Evolutionary conservation across 2,113 vertebrate genomes (phyloP).

Genomic region (Ptilonorhynchus violaceus): DNA sequence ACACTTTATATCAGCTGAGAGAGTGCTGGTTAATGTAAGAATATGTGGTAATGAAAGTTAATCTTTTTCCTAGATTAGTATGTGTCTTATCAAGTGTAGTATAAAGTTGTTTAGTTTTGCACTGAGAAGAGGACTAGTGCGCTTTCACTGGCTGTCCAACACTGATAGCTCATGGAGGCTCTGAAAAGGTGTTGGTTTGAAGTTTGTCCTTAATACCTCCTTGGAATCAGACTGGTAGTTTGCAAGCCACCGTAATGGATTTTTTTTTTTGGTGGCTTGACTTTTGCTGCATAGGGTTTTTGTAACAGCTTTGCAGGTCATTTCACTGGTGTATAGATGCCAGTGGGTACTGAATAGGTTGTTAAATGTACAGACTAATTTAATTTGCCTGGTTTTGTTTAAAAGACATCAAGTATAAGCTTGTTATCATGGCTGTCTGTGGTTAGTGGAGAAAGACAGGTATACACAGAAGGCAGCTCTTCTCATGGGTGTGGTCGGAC

Average conservation of each 20-base stretch:
- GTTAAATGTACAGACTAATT: background rate
- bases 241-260: background rate
- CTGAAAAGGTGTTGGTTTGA: background rate
- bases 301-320: background rate
- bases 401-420: background rate
- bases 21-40: background rate
- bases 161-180: background rate
- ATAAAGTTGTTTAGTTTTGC: background rate
- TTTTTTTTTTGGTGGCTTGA: background rate
- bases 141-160: background rate
- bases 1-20: background rate
- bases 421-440: background rate
- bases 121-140: background rate
- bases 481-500: background rate
- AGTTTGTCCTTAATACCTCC: background rate
- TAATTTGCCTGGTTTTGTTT: background rate
- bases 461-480: background rate
- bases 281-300: background rate
- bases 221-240: background rate
- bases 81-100: background rate
- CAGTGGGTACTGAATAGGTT: background rate
- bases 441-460: background rate
- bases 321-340: background rate
- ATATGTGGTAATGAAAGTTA: accelerated
- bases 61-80: background rate